Percentiles rank a stretch among this genome's conserved stretches.
Evolutionary conservation across 2,797 vertebrate genomes (phyloP).

Genomic region (Salarias fasciatus): DNA sequence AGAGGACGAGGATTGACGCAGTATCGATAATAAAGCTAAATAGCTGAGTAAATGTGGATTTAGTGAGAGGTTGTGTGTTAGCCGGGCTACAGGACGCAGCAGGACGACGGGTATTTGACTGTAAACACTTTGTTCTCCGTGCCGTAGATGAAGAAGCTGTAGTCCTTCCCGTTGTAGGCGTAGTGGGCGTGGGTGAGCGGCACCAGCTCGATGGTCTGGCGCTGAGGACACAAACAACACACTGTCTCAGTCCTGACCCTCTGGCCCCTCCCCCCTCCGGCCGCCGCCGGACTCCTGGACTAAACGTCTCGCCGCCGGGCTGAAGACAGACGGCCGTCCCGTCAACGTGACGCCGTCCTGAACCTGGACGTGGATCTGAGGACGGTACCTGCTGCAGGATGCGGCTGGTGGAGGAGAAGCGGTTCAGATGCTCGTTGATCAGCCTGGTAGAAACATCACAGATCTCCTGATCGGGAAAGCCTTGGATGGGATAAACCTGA

Average conservation of each 20-base stretch:
- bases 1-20: too few species aligned
- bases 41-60: too few species aligned
- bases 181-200: slow-evolving; percentile 86
- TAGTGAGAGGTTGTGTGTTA: too few species aligned
- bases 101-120: slow-evolving; percentile 80
- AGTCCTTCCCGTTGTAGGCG: slow-evolving; percentile 79
- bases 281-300: too few species aligned
- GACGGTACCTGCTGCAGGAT: slow-evolving; percentile 85
- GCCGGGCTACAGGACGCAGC: slow-evolving; percentile 71
- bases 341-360: too few species aligned
- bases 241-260: too few species aligned
- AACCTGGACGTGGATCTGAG: too few species aligned
- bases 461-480: slow-evolving; percentile 83
- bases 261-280: too few species aligned
- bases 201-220: slow-evolving; percentile 87
- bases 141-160: slow-evolving; percentile 84
- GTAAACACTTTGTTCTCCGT: slow-evolving; percentile 82
- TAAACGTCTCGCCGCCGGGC: too few species aligned
- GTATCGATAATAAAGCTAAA: too few species aligned
- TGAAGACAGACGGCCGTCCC: too few species aligned
- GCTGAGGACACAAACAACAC: slow-evolving; percentile 67
- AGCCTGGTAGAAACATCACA: slow-evolving; percentile 70
- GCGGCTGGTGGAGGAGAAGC: slow-evolving; percentile 71
- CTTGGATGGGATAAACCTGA: slow-evolving; percentile 85
- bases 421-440: slow-evolving; percentile 73